Conservation (phyloP, 2,113 vertebrate genomes). For the rat (Rattus norvegicus) region GRCr8 NC_086024.1:69147501-69148000, state of each 20-base stretch:
- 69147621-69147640: slow-evolving; percentile 52
- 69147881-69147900: neutral
- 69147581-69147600: slow-evolving; percentile 48
- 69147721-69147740: neutral
- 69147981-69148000: neutral
- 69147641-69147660: slow-evolving; percentile 45
- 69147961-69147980: neutral
- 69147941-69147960: neutral
- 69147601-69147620: slow-evolving; percentile 36
- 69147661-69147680: neutral
- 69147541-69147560: no score
- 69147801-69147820: neutral
- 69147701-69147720: neutral
- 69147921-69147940: neutral
- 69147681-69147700: neutral
- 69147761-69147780: neutral
- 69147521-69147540: no score
- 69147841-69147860: neutral
- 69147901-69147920: neutral
- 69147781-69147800: neutral
- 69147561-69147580: slow-evolving; percentile 19
- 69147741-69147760: neutral
- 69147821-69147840: neutral
- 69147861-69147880: neutral
- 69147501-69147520: neutral